Percentiles rank a stretch among this genome's conserved stretches.
These are phyloP conservation scores for Epicampocera succincta DNA, from an alignment of 2,888 invertebrate species.

Conservation along the genomic window DNA sequence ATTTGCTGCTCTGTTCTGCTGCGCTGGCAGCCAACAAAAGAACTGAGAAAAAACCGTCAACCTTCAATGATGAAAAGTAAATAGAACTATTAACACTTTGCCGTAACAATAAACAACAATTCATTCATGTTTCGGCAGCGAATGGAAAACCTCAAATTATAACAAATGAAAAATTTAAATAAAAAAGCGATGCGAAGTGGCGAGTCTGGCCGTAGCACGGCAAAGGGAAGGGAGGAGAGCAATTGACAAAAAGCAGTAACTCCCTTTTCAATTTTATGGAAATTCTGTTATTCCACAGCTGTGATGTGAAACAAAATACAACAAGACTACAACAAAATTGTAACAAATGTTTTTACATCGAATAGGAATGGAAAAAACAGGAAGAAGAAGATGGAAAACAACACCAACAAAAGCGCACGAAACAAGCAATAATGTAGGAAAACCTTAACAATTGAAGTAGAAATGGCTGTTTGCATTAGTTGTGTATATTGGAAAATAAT, in stretches of 20 bases:
- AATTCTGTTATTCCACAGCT: slow-evolving; percentile 49
- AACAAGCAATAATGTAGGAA: slow-evolving; percentile 25
- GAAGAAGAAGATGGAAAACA: too few relatives aligned
- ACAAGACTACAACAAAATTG: too few relatives aligned
- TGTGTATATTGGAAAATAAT: slow-evolving; percentile 23
- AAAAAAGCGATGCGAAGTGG: slow-evolving; percentile 23
- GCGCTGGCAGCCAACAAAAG: slow-evolving; percentile 8
- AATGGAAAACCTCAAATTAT: slow-evolving; percentile 62
- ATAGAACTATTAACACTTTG: slow-evolving; percentile 66
- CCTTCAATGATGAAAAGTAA: slow-evolving; percentile 57
- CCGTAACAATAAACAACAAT: slow-evolving; percentile 40
- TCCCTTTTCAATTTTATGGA: slow-evolving; percentile 43
- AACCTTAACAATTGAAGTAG: slow-evolving; percentile 49
- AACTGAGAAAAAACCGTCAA: slow-evolving; percentile 36
- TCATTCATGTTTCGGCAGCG: background rate
- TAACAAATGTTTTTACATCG: slow-evolving; percentile 53
- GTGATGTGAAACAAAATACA: slow-evolving; percentile 53
- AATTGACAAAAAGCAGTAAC: slow-evolving; percentile 33
- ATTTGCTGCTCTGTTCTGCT: slow-evolving; percentile 23
- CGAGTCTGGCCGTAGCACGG: background rate
- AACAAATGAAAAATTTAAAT: slow-evolving; percentile 60
- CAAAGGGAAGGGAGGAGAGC: background rate
- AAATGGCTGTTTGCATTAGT: background rate
- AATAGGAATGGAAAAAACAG: slow-evolving; percentile 25
- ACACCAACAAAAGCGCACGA: background rate